Evolutionary conservation across 2,797 vertebrate genomes (phyloP).

Genomic region (Fringilla coelebs): DNA sequence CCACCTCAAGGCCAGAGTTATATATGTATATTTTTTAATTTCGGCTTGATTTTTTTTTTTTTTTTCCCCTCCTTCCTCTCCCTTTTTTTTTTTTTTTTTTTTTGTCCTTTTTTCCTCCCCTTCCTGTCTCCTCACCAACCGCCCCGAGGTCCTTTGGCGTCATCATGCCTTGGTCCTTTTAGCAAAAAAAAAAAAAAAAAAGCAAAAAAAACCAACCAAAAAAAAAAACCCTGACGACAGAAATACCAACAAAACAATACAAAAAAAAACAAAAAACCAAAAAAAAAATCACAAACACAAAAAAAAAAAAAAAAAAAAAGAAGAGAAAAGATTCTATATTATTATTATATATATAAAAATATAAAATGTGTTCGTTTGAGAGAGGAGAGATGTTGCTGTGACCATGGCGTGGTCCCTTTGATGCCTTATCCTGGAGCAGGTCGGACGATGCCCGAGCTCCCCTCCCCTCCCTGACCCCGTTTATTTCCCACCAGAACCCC

Average conservation of each 20-base stretch:
- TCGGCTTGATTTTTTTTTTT: not conserved
- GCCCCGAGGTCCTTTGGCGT: slow-evolving; percentile 69
- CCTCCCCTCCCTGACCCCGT: not conserved
- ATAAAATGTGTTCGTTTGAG: slow-evolving; percentile 70
- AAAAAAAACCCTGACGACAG: too few relatives aligned
- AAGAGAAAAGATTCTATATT: slow-evolving; percentile 79
- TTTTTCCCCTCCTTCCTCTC: too few relatives aligned
- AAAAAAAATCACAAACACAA: not conserved
- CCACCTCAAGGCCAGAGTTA: slow-evolving; percentile 27
- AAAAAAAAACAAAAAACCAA: not conserved
- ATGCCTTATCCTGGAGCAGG: slow-evolving; percentile 72
- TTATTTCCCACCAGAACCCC: not conserved
- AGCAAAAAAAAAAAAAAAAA: not conserved
- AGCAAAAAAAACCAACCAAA: not conserved
- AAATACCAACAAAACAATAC: not conserved
- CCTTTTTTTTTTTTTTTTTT: rapidly evolving
- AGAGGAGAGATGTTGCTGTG: slow-evolving; percentile 71
- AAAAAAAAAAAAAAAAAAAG: not conserved
- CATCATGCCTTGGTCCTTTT: slow-evolving; percentile 81
- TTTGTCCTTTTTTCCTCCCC: not conserved
- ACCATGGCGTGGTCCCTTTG: slow-evolving; percentile 74
- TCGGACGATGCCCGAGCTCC: not conserved
- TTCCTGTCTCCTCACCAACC: not conserved
- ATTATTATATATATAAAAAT: slow-evolving; percentile 77
- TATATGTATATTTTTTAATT: slow-evolving; percentile 38